Conservation (phyloP, 2,113 vertebrate species). For the Hydropotes inermis region DNA sequence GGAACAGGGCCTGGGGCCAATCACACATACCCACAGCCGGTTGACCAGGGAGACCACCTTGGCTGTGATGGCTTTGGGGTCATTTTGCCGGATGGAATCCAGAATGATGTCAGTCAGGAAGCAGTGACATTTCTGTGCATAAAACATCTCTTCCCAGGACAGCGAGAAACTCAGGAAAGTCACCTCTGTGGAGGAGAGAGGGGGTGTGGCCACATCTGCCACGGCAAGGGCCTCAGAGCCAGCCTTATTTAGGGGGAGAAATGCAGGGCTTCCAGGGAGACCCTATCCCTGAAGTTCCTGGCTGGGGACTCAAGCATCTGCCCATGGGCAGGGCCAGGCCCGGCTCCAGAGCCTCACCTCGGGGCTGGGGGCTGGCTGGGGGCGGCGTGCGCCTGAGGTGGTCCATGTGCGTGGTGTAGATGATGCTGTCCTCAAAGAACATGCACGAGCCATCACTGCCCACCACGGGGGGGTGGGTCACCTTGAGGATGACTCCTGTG, state of each 20-base stretch:
- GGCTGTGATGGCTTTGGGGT: slow-evolving; percentile 71
- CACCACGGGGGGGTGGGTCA: slow-evolving; percentile 73
- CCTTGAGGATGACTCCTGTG: slow-evolving; percentile 73
- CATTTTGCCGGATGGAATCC: slow-evolving; percentile 77
- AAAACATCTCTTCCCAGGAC: slow-evolving; percentile 80
- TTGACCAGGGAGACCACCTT: slow-evolving; percentile 70
- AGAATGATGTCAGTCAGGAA: slow-evolving; percentile 80
- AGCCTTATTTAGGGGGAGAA: not conserved
- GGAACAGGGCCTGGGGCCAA: not conserved
- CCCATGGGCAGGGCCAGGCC: not conserved
- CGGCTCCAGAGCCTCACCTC: slow-evolving; percentile 58
- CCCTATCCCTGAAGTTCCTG: not conserved
- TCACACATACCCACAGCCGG: slow-evolving; percentile 74
- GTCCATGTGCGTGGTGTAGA: slow-evolving; percentile 66
- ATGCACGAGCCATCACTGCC: slow-evolving; percentile 72
- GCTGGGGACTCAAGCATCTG: not conserved
- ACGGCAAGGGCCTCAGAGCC: not conserved
- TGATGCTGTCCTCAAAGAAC: slow-evolving; percentile 72
- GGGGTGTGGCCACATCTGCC: not conserved
- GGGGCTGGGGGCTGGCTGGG: not conserved
- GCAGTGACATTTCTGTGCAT: slow-evolving; percentile 75
- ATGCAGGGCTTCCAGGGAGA: not conserved
- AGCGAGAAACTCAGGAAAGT: slow-evolving; percentile 78
- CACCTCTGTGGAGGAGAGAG: slow-evolving; percentile 62
- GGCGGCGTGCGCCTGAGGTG: not conserved